phyloP scores from a whole-genome alignment of 2,113 vertebrate genomes.

The Cyrtonyx montezumae region DNA sequence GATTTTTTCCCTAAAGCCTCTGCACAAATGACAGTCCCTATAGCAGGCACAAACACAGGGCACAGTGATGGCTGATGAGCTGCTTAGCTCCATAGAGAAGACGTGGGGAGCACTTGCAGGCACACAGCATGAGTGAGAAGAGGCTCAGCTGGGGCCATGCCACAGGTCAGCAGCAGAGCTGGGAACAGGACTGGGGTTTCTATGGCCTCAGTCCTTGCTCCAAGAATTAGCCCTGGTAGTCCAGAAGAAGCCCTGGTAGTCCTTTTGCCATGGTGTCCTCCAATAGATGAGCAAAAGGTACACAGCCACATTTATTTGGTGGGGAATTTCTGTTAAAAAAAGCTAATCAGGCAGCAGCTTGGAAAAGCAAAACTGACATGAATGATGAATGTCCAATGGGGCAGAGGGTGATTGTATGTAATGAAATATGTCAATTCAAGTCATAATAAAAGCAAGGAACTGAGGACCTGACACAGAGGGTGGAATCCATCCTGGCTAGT shows the following conservation, averaged over 20 bases:
- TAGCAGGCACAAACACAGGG: background rate
- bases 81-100: background rate
- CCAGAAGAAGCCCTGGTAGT: background rate
- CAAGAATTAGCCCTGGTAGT: background rate
- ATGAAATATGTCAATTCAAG: conserved; percentile 57
- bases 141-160: fast-evolving
- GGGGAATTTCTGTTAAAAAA: background rate
- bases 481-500: background rate
- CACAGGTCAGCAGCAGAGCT: background rate
- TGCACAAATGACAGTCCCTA: background rate
- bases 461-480: conserved; percentile 10
- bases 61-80: background rate
- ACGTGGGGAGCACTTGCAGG: background rate
- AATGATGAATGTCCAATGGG: background rate
- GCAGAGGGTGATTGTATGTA: background rate
- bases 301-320: background rate
- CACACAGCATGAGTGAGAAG: background rate
- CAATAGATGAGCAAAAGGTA: background rate
- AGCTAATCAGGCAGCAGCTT: conserved; percentile 39
- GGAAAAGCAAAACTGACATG: conserved; percentile 54
- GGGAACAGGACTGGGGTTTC: background rate
- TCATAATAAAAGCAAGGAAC: conserved; percentile 20
- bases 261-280: background rate
- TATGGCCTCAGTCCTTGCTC: background rate
- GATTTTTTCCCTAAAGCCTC: background rate